Conservation (phyloP, 2,113 vertebrate genomes). For the Typhlomys cinereus region DNA sequence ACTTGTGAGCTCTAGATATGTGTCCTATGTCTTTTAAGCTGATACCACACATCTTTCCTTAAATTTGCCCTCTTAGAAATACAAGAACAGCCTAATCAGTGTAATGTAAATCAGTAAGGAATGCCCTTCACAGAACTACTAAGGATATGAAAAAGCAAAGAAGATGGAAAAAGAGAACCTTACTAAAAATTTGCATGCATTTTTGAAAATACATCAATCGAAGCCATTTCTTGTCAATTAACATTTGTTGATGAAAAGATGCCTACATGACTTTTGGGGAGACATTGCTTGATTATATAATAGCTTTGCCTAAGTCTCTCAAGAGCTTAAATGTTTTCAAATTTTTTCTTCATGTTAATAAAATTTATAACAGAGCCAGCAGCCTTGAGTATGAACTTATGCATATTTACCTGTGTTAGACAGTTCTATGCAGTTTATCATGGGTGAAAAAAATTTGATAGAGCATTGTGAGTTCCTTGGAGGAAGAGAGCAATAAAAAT, state of each 20-base stretch:
- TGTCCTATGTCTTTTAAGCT: not conserved
- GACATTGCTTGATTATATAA: not conserved
- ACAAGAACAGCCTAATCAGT: not conserved
- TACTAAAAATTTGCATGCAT: too few relatives aligned
- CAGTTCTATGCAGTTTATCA: not conserved
- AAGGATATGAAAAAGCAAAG: not conserved
- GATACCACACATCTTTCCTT: too few relatives aligned
- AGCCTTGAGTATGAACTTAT: not conserved
- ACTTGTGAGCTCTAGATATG: not conserved
- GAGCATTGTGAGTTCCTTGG: not conserved
- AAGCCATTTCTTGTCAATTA: not conserved
- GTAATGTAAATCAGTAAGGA: not conserved
- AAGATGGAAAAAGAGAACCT: too few relatives aligned
- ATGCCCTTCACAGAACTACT: not conserved
- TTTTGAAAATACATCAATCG: not conserved
- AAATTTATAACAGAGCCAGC: not conserved
- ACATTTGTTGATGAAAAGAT: not conserved
- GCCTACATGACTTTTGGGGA: not conserved
- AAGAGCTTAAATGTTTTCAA: not conserved
- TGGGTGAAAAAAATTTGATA: not conserved
- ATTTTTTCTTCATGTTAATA: not conserved
- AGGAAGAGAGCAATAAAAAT: conserved; percentile 32
- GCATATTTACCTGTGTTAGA: not conserved
- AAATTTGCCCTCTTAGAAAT: not conserved
- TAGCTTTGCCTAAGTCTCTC: not conserved